phyloP scores from a whole-genome alignment of 2,113 vertebrate species.

The Scomber scombrus region DNA sequence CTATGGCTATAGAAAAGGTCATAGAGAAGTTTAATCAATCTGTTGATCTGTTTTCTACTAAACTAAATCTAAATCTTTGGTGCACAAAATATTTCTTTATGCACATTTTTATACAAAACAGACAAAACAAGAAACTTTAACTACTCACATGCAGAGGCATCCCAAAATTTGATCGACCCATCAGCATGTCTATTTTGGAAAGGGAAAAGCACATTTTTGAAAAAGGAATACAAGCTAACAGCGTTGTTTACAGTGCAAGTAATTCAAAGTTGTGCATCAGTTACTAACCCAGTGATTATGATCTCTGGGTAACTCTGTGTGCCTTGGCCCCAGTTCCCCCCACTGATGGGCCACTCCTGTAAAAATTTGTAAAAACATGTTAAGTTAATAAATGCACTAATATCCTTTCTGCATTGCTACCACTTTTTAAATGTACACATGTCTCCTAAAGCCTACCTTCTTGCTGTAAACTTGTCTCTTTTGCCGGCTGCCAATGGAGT shows the following conservation, averaged over 20 bases:
- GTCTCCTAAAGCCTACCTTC: slow-evolving; percentile 86
- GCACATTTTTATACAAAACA: neutral
- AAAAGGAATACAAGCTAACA: neutral
- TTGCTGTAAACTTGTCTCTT: slow-evolving; percentile 99
- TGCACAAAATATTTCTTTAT: neutral
- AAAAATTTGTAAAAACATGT: slow-evolving; percentile 10
- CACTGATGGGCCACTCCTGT: slow-evolving; percentile 97
- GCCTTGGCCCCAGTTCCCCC: slow-evolving; percentile 97
- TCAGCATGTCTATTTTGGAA: slow-evolving; percentile 92
- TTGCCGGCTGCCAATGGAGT: slow-evolving; percentile 95
- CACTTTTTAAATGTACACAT: neutral
- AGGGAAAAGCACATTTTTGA: slow-evolving; percentile 20
- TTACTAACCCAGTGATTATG: slow-evolving; percentile 96
- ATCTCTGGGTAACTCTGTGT: slow-evolving; percentile 97
- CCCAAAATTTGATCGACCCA: slow-evolving; percentile 98
- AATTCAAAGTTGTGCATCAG: neutral
- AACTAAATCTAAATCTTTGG: neutral
- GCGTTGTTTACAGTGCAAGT: neutral
- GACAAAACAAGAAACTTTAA: neutral
- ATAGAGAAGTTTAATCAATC: too few species aligned
- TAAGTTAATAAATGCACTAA: neutral
- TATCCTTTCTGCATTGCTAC: too few species aligned
- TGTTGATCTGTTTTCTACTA: neutral
- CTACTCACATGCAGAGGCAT: slow-evolving; percentile 95
- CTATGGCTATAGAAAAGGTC: too few species aligned